Base-by-base conservation (phyloP, 2,888 invertebrate species). In the Cosmia trapezina region DNA sequence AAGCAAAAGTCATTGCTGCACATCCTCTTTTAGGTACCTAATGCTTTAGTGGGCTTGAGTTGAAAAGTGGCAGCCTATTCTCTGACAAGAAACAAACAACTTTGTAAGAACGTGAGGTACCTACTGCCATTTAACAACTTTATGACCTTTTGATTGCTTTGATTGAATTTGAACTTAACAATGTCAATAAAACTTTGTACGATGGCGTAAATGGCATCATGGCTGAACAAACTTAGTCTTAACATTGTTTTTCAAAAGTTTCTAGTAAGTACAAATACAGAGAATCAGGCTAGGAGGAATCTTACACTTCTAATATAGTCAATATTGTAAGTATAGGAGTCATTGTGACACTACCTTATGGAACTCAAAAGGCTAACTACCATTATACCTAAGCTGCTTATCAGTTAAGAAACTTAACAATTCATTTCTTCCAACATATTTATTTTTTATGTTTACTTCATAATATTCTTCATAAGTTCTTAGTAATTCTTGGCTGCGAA, bases 101-200 rank as follows among this genome's bases (percentile, higher is more conserved):
- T 54, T 71, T 49, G 6, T n/a, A 22, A 70, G 17, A 53, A 51
- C 28, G 33, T 8, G 7, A 69, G 51, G 9, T 54, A 41, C n/a
- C n/a, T n/a, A n/a, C 37, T 59, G 51, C 45, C 67, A 71, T 84
- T 76, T 67, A 74, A 47, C 14, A 59, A 68, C 45, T 67, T 78
- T 49, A 60, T 51, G 66, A 53, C 73, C 74, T 83, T 77, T 74
- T 73, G 61, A 73, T 73, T 76, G 66, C 62, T 77, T 73, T 76
- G 61, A 66, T 76, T 73, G 63, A 73, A 81, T 81, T 85, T 76
- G 54, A 85, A 63, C 60, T 66, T 60, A 70, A 64, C 72, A 72
- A 80, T 69, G 75, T 83, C 83, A 83, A 81, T 77, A 73, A 76
- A 83, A 84, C 72, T 79, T 81, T 61, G 37, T 43, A 64, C 43